Percentiles rank a stretch among this genome's conserved stretches.
These are phyloP conservation scores for Andrena dorsata DNA, from an alignment of 2,888 invertebrate species.

Conservation along the genomic window DNA sequence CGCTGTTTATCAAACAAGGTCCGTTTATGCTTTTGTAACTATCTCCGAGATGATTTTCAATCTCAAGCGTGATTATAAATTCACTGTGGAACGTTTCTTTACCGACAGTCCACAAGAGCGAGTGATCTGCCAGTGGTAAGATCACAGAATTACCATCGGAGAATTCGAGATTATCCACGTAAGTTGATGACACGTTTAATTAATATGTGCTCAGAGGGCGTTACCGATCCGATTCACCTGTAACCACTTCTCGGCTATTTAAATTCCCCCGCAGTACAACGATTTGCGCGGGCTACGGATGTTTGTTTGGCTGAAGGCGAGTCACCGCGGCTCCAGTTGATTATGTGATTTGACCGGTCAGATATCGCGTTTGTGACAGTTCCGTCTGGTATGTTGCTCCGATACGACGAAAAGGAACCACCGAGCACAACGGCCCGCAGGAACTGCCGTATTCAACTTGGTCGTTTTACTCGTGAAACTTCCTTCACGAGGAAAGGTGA, in stretches of 20 bases:
- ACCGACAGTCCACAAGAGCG: not conserved
- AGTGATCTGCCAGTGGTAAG: not conserved
- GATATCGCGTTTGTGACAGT: constrained; percentile 6
- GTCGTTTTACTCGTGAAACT: not conserved
- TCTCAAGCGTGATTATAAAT: no score
- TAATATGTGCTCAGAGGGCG: not conserved
- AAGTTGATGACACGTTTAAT: not conserved
- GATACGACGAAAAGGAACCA: not conserved
- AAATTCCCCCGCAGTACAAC: not conserved
- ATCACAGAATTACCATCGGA: not conserved
- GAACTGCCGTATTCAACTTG: not conserved
- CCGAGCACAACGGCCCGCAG: not conserved
- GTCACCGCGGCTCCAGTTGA: not conserved
- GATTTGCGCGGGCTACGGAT: constrained; percentile 45
- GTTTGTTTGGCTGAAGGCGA: constrained; percentile 6
- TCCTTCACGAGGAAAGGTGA: constrained; percentile 4
- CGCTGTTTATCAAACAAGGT: not conserved
- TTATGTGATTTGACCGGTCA: not conserved
- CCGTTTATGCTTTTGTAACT: no score
- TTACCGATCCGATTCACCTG: not conserved
- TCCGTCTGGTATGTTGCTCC: not conserved
- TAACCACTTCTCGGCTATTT: not conserved
- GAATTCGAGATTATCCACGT: not conserved
- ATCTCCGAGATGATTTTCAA: no score
- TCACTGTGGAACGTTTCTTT: no score